Evolutionary conservation across 92 coral and sea anemone species (phyloP), one percentile per base, ranked within the genome.

Genomic region (Isaurus tuberculatus): DNA sequence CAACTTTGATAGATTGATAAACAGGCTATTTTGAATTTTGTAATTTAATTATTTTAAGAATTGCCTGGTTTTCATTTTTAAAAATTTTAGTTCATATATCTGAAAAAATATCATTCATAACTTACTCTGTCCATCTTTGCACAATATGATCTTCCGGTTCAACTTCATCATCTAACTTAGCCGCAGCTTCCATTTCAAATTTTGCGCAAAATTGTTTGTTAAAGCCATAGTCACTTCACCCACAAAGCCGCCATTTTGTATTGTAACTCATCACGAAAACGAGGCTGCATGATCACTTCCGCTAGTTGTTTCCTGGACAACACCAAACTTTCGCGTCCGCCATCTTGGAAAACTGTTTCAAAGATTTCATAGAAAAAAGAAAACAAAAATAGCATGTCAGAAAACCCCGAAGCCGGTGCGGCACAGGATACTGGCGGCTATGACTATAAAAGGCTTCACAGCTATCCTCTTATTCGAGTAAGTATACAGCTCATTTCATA

Each of bases 361-460:
- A 11, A 42, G 68, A 16, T 0, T 43, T 13, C 58, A 43, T 15
- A n/a, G 60, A 30, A 79, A 63, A 63, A 22, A 63, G 0, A 63
- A 26, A 63, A 27, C 10, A 9, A 29, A 68, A 20, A 20, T 46
- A 37, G 85, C 8, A 44, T 27, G 72, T 89, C 94, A 95, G 98
- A 95, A 85, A 85, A 87, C 64, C 82, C 89, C 72, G 98, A 95
- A 85, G 92, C 88, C 9, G 90, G 85, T 58, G 91, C 86, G 26
- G 86, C 91, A 30, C 93, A 92, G 73, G 98, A 94, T 17, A 83
- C 83, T 28, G 89, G 94, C 29, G 98, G 98, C 80, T 95, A 95
- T 84, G 98, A 95, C 83, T 94, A 95, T 87, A 95, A 95, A 88
- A 84, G 98, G 64, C 92, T 95, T 70, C 98, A 95, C 91, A 95